Evolutionary conservation across 2,888 invertebrate genomes (phyloP).

Genomic region (Apamea sordens): DNA sequence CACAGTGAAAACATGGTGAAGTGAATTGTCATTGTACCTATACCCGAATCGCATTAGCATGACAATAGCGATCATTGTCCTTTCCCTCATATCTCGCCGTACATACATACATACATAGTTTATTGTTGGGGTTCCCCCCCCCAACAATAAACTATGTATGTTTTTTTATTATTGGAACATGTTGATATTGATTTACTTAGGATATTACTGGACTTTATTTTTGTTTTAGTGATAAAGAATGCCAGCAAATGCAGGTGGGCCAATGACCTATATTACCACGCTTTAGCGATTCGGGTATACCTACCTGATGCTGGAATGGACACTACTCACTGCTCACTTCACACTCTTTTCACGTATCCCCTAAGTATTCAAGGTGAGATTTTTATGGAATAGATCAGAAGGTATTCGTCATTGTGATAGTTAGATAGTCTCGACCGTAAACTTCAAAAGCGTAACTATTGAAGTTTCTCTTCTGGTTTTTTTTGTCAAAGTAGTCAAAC

Average conservation of each 20-base stretch:
- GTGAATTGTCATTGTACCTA: too few relatives aligned
- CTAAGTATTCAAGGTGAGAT: not conserved
- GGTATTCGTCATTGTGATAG: not conserved
- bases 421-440: not conserved
- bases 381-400: not conserved
- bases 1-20: too few relatives aligned
- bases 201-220: not conserved
- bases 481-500: not conserved
- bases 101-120: too few relatives aligned
- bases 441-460: not conserved
- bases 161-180: too few relatives aligned
- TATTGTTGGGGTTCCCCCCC: too few relatives aligned
- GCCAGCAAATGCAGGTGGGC: not conserved
- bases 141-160: too few relatives aligned
- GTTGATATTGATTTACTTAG: too few relatives aligned
- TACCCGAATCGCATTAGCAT: too few relatives aligned
- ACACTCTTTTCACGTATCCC: not conserved
- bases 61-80: too few relatives aligned
- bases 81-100: too few relatives aligned
- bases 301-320: not conserved
- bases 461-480: not conserved
- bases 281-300: not conserved
- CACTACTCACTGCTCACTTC: not conserved
- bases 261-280: not conserved
- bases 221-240: not conserved